Evolutionary conservation across 1,140 invertebrate genomes (phyloP), one percentile per base, ranked within the genome.

Genomic region (Amyelois transitella): DNA sequence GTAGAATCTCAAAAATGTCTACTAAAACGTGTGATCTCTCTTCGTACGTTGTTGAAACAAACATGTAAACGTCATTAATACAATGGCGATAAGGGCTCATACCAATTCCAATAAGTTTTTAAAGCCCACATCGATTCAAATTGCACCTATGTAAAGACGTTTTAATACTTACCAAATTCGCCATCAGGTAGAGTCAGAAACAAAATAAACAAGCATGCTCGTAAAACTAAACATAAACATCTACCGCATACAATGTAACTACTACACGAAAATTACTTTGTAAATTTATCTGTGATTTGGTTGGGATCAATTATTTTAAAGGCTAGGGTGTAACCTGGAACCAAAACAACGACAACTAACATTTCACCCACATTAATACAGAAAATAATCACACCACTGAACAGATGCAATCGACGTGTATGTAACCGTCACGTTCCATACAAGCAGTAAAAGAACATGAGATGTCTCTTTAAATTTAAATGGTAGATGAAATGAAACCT

Each of bases 251-350:
- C 69, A 76, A 32, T 55, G 64, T 71, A 66, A 51, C 55, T 62
- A 62, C 62, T 53, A 71, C 63, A 75, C 60, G 66, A 62, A 62
- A 72, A 70, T 71, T 77, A 64, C 58, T 60, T 62, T 77, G 82
- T 88, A 88, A 88, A 88, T 88, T 88, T 88, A 88, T 88, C 85
- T 88, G 85, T 86, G 76, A 77, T 75, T 70, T 59, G 55, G 63
- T 61, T 53, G 57, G 60, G 64, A 69, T 61, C 61, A 52, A 59
- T 66, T 69, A 22, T 67, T 69, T 72, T 54, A 69, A 72, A 64
- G 75, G 53, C 75, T 77, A 81, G 75, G 80, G 81, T 82, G 81
- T 87, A 88, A 88, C 85, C 82, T 86, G 85, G 82, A 88, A 84
- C 78, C 77, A 82, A 80, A 81, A 79, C 76, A 81, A 83, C 77